Conservation (phyloP, 2,113 vertebrate species). For the Scalopus aquaticus region DNA sequence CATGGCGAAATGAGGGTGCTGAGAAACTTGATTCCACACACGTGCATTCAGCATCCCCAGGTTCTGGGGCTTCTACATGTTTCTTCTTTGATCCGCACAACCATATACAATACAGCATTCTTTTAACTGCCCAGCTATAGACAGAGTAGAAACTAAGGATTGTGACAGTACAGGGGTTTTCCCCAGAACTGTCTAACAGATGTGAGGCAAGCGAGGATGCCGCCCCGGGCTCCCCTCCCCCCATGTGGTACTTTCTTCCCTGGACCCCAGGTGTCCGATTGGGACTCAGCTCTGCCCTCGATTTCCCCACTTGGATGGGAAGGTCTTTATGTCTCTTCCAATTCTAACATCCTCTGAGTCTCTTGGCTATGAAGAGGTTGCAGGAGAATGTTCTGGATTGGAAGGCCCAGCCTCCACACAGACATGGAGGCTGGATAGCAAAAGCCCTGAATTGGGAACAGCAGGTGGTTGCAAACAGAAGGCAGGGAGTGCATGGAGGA, state of each 20-base stretch:
- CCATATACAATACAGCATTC: neutral
- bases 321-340: neutral
- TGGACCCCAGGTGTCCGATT: neutral
- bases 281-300: neutral
- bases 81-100: neutral
- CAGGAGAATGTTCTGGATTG: neutral
- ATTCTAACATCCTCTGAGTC: neutral
- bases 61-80: neutral
- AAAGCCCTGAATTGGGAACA: neutral
- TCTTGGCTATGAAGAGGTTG: neutral
- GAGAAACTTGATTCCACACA: neutral
- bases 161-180: neutral
- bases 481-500: neutral
- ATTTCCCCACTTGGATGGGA: neutral
- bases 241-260: neutral
- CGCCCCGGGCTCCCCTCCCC: too few species aligned
- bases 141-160: neutral
- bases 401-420: neutral
- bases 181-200: neutral
- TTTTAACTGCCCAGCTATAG: neutral
- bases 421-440: neutral
- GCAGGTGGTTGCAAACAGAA: neutral
- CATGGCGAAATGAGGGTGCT: neutral
- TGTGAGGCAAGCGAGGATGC: neutral
- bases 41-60: neutral